Percentiles rank a stretch among this genome's conserved stretches.
phyloP scores from a whole-genome alignment of 2,113 vertebrate genomes.

The Syrmaticus mikado region DNA sequence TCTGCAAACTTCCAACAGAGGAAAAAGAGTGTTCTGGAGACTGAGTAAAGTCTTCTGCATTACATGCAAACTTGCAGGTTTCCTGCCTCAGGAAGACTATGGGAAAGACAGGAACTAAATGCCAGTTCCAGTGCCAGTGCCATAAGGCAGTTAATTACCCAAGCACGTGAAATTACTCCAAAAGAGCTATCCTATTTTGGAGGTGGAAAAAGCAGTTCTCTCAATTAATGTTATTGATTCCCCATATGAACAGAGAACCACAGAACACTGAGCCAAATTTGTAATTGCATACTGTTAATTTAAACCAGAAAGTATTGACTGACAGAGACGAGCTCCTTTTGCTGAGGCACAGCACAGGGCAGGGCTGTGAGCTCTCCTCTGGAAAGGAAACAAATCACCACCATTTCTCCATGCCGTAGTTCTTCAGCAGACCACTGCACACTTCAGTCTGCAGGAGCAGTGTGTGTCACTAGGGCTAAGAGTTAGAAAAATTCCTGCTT shows the following conservation, averaged over 20 bases:
- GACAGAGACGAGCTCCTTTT: background rate
- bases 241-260: background rate
- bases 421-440: fast-evolving
- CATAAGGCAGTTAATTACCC: background rate
- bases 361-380: background rate
- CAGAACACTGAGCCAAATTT: background rate
- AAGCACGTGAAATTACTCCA: background rate
- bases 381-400: background rate
- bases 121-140: background rate
- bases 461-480: background rate
- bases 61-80: background rate
- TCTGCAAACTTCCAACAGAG: background rate
- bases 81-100: background rate
- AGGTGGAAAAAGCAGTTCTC: background rate
- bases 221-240: background rate
- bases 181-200: background rate
- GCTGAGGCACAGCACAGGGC: background rate
- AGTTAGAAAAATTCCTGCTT: background rate
- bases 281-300: background rate
- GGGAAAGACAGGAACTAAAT: background rate
- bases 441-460: background rate
- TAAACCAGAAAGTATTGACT: background rate
- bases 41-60: background rate
- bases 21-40: background rate
- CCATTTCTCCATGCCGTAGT: background rate